Base-by-base conservation (phyloP, 2,113 vertebrate species). In the Lonchura striata region DNA sequence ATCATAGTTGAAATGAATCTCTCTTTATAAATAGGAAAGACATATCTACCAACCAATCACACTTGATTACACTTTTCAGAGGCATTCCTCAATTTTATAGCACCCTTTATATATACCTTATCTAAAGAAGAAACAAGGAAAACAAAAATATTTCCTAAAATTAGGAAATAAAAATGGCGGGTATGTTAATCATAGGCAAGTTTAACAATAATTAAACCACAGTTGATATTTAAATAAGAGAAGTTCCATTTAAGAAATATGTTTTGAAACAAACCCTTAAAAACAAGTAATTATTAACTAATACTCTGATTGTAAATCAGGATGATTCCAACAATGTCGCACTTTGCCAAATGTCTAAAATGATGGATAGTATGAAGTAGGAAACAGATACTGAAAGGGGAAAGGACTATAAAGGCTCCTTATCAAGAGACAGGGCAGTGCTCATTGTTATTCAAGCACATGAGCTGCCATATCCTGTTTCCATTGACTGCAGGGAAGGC, bases 361-460 rank as follows among this genome's bases (percentile, higher is more conserved):
- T 82, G 87, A 92, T 71, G 81, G 91, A 92, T 80, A 75, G 57
- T 8, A 76, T 25, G 44, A 95, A 90, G 79, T 4, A 92, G 68
- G 89, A 92, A 96, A 91, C 49, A 76, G 63, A 69, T 79, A 59
- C 64, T 78, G 63, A 96, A 91, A 92, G 77, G n/a, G 12, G 16
- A 81, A 88, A 77, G 54, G 42, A 91, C 53, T 46, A 93, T 42
- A 96, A 91, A 86, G 64, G 77, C 71, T 86, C 52, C 68, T 95
- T 93, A 70, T 79, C 68, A 86, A 80, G 77, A 82, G 61, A 52
- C 5, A 79, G 79, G 95, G 49, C 72, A 79, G 61, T 21, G 53
- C 66, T 97, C 50, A 20, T 91, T 92, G 86, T 95, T 92, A 97
- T 96, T 94, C 91, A 94, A 54, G 91, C 33, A 61, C 78, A 57